Evolutionary conservation across 1,140 invertebrate genomes (phyloP).

Genomic region (Listronotus bonariensis): DNA sequence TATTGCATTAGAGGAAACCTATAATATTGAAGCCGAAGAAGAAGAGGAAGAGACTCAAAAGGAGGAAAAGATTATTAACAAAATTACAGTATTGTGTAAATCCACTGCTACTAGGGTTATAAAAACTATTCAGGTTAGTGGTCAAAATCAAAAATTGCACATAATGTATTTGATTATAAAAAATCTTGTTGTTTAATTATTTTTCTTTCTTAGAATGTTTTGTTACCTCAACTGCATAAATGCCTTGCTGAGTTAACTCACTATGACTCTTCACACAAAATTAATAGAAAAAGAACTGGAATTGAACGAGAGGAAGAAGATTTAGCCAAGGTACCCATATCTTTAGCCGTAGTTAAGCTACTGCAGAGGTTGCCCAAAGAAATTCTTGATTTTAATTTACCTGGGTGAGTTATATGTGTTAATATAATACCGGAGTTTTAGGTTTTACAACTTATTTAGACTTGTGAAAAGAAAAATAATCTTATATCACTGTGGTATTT

Average conservation of each 20-base stretch:
- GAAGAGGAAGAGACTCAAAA: constrained; percentile 38
- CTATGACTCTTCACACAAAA: constrained; percentile 79
- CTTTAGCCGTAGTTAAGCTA: constrained; percentile 89
- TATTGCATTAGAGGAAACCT: constrained; percentile 45
- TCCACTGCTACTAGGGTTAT: constrained; percentile 77
- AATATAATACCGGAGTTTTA: too few relatives aligned
- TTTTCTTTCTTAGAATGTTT: constrained; percentile 55
- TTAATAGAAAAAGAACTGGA: constrained; percentile 70
- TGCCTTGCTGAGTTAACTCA: constrained; percentile 74
- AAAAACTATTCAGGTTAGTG: constrained; percentile 60
- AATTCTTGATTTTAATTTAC: constrained; percentile 76
- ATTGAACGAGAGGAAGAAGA: constrained; percentile 83
- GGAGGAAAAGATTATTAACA: constrained; percentile 59
- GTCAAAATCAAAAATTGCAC: not conserved
- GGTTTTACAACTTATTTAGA: too few relatives aligned
- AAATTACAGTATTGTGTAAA: constrained; percentile 65
- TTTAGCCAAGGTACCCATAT: constrained; percentile 87
- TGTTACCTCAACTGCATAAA: constrained; percentile 70
- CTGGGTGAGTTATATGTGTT: constrained; percentile 64
- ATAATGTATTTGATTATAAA: not conserved
- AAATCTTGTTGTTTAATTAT: too few relatives aligned
- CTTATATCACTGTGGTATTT: too few relatives aligned
- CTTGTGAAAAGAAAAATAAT: too few relatives aligned
- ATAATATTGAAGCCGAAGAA: constrained; percentile 49
- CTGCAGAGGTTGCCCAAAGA: constrained; percentile 83